A percentile compares a stretch with the other conserved stretches of the same genome.
phyloP scores from a whole-genome alignment of 2,888 invertebrate genomes.

The Oxyscelio sp. region DNA sequence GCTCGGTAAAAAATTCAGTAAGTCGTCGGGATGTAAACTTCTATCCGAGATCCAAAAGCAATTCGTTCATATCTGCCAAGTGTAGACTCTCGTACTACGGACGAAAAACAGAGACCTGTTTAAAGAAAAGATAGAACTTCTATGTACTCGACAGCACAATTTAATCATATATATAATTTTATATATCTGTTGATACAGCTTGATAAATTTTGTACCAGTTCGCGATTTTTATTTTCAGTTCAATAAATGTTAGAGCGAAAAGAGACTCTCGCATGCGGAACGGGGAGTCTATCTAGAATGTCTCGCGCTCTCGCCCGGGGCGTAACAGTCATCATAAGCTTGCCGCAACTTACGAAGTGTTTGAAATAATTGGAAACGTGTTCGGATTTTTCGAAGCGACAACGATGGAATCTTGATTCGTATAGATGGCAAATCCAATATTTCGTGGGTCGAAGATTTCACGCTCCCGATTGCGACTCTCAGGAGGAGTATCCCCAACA shows the following conservation, averaged over 20 bases:
- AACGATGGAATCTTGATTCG: conserved; percentile 42
- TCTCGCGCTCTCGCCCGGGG: conserved; percentile 28
- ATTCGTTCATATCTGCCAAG: neutral
- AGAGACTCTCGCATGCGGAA: conserved; percentile 15
- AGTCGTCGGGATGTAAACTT: neutral
- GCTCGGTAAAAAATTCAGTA: too few species aligned
- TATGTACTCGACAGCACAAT: conserved; percentile 9
- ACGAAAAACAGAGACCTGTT: conserved; percentile 5
- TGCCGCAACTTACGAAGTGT: conserved; percentile 46
- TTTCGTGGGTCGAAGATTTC: conserved; percentile 41
- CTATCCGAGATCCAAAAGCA: neutral
- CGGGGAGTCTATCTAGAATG: conserved; percentile 26
- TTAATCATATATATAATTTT: conserved; percentile 11
- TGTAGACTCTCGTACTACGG: neutral
- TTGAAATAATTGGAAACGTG: conserved; percentile 69
- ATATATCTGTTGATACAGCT: conserved; percentile 20
- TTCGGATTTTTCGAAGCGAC: conserved; percentile 54
- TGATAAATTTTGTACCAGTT: conserved; percentile 23
- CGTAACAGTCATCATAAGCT: conserved; percentile 49
- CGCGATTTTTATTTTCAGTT: conserved; percentile 17
- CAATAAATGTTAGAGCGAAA: conserved; percentile 8
- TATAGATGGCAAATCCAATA: conserved; percentile 32
- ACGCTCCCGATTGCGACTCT: conserved; percentile 21
- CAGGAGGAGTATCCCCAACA: conserved; percentile 6
- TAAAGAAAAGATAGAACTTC: neutral